These are phyloP conservation scores for Hypolimnas misippus DNA, from an alignment of 2,888 invertebrate genomes.

Conservation along the genomic window DNA sequence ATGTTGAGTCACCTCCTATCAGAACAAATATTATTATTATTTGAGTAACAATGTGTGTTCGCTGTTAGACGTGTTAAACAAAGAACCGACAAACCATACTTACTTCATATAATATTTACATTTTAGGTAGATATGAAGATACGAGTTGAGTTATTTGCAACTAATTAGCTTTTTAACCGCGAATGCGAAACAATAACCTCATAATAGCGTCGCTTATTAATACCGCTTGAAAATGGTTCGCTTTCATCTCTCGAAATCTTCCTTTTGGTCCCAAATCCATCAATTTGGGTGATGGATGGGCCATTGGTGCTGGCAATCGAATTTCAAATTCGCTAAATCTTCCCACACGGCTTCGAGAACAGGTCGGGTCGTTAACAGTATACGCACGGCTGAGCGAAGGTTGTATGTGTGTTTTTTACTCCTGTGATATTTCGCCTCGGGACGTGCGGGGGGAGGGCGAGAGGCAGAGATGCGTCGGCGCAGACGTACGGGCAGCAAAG, in stretches of 20 bases:
- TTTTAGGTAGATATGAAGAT: neutral
- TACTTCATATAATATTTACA: neutral
- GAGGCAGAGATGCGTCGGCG: constrained; percentile 61
- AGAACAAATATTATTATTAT: constrained; percentile 24
- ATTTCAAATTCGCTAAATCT: constrained; percentile 84
- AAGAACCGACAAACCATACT: neutral
- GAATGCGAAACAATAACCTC: constrained; percentile 54
- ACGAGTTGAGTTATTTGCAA: constrained; percentile 6
- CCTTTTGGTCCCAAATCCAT: constrained; percentile 82
- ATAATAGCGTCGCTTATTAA: constrained; percentile 72
- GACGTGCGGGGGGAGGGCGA: constrained; percentile 47
- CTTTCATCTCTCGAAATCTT: constrained; percentile 73
- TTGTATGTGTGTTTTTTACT: constrained; percentile 67
- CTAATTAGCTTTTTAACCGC: constrained; percentile 38
- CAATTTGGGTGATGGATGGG: constrained; percentile 82
- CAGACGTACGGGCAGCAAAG: constrained; percentile 79
- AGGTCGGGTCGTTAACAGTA: constrained; percentile 79
- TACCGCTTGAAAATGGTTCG: constrained; percentile 70
- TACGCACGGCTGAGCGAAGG: constrained; percentile 58
- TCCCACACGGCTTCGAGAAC: constrained; percentile 80
- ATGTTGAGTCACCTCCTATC: constrained; percentile 21
- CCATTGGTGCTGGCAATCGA: constrained; percentile 73
- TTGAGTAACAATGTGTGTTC: constrained; percentile 32
- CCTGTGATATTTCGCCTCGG: constrained; percentile 73
- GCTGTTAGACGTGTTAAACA: constrained; percentile 10